Conservation (phyloP, 1,140 invertebrate species). For the Atopsyche davidsoni region DNA sequence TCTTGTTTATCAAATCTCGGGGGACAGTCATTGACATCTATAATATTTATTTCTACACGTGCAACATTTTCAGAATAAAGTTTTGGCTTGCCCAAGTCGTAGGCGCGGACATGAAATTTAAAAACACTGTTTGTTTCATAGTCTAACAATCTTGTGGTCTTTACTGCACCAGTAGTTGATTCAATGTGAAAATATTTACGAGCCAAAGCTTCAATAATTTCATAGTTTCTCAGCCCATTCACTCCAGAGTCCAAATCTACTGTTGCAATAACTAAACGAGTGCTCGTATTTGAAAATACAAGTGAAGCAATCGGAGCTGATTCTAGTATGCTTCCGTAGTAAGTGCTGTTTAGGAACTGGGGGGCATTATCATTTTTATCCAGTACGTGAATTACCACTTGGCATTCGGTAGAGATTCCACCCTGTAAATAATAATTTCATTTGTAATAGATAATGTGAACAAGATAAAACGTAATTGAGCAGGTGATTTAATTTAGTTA, state of each 20-base stretch:
- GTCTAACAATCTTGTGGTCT: conserved; percentile 67
- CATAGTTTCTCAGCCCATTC: conserved; percentile 73
- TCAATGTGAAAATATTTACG: conserved; percentile 74
- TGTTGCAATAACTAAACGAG: conserved; percentile 68
- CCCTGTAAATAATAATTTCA: conserved; percentile 18
- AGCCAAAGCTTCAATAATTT: conserved; percentile 68
- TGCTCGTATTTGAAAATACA: conserved; percentile 52
- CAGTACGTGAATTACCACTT: conserved; percentile 61
- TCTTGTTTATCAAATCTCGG: conserved; percentile 61
- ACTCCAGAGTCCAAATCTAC: conserved; percentile 69
- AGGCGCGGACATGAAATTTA: conserved; percentile 62
- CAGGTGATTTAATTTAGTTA: conserved; percentile 39
- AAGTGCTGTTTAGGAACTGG: conserved; percentile 60
- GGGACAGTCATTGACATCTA: conserved; percentile 76
- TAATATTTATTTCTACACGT: conserved; percentile 60
- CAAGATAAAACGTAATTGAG: too few species aligned
- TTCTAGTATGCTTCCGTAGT: conserved; percentile 70
- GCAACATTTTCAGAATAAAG: conserved; percentile 65
- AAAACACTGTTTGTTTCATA: conserved; percentile 65
- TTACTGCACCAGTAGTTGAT: conserved; percentile 75
- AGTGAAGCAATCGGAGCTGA: conserved; percentile 64
- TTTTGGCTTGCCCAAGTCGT: conserved; percentile 71
- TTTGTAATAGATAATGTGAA: conserved; percentile 4
- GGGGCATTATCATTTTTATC: conserved; percentile 78
- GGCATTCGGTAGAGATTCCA: conserved; percentile 54